A percentile compares a stretch with the other conserved stretches of the same genome.
These are phyloP conservation scores for Micromys minutus DNA, from an alignment of 2,113 vertebrate species.

Conservation along the genomic window DNA sequence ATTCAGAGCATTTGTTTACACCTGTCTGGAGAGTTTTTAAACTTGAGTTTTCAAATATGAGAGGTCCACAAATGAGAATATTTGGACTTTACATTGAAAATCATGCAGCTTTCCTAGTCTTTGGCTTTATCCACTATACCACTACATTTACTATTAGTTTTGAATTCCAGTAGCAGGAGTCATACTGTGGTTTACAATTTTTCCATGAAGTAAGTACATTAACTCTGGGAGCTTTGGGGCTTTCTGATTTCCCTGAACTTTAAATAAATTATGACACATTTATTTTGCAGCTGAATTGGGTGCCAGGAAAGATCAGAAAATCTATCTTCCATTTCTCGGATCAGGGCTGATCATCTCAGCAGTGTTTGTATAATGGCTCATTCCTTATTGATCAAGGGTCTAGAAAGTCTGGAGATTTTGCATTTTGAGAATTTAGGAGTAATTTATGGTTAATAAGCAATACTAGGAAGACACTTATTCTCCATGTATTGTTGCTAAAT, in stretches of 20 bases:
- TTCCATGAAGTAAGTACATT: conserved; percentile 59
- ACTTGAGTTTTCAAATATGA: background rate
- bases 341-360: conserved; percentile 62
- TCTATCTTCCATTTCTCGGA: conserved; percentile 79
- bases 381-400: conserved; percentile 73
- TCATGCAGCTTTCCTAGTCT: background rate
- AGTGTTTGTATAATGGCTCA: conserved; percentile 70
- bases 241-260: conserved; percentile 72
- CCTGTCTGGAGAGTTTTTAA: background rate
- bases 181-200: conserved; percentile 59
- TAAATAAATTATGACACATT: conserved; percentile 82
- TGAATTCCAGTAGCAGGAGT: conserved; percentile 27
- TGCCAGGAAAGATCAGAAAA: conserved; percentile 78
- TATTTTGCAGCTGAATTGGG: conserved; percentile 75
- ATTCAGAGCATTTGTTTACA: conserved; percentile 32
- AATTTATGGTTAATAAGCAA: conserved; percentile 61
- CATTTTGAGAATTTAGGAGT: conserved; percentile 67
- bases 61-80: background rate
- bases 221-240: conserved; percentile 57
- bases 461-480: conserved; percentile 54
- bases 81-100: background rate
- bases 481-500: conserved; percentile 67
- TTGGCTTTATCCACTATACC: background rate
- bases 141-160: background rate
- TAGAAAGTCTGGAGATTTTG: conserved; percentile 62